Base-by-base conservation (phyloP, 2,797 vertebrate genomes). In the Sparus aurata region DNA sequence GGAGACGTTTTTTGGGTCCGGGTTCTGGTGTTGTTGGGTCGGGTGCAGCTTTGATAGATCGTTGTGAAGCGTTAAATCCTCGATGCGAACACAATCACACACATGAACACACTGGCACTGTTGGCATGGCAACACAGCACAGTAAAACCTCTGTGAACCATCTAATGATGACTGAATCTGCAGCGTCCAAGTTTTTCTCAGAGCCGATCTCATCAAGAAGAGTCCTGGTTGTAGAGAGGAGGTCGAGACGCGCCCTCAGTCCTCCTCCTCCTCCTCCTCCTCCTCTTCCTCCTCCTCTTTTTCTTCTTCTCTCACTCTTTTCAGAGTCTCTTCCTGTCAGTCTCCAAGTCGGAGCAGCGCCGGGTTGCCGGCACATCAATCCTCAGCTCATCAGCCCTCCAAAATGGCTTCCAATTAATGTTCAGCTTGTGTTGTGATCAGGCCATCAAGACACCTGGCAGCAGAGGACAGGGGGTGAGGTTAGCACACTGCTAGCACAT, bases 401-500 rank as follows among this genome's bases (percentile, higher is more conserved):
- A 69, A 93, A 92, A 92, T 87, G 84, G 90, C 89, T 90, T 94
- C 87, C 89, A 79, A 78, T 81, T 83, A 75, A 88, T 75, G 84
- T 94, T 95, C 92, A 94, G 94, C 92, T 89, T 87, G 93, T 94
- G 91, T 93, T 92, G 91, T 93, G 92, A 94, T 93, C 90, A 94
- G 92, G 91, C 92, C 93, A 79, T 96, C 95, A 96, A 69, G 95
- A 95, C 87, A 96, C 95, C 95, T 96, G 92, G 0, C n/a, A 41
- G 73, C 3, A 27, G 46, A 72, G 20, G 13, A 30, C 13, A 77
- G 25, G 20, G 11, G 15, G 9, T 0, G 50, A 34, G n/a, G 68
- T 80, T 43, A 84, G 73, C 43, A 49, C 49, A 1, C 0, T 5
- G 53, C 23, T 70, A 67, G 52, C 20, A n/a, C 52, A 73, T 16